These are phyloP conservation scores for Porites evermanni DNA, from an alignment of 92 coral and sea anemone genomes.

Conservation along the genomic window DNA sequence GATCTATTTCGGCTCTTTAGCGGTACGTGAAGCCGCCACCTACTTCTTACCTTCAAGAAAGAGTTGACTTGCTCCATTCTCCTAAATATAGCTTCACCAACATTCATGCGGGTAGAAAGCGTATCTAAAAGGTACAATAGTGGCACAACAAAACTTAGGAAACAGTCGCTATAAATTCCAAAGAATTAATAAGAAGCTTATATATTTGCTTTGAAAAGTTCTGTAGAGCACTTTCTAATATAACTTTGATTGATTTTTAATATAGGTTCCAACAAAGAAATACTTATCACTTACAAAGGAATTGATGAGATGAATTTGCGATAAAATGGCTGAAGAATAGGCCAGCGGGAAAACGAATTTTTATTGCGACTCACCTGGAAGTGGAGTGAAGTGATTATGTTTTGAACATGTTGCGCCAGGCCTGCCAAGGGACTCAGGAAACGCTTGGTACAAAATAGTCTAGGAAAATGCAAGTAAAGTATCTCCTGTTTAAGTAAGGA, in stretches of 20 bases:
- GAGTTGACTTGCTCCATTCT: conserved; percentile 49
- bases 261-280: too few species aligned
- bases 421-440: conserved; percentile 14
- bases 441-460: conserved; percentile 29
- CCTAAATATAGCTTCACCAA: conserved; percentile 36
- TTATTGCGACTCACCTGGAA: conserved; percentile 12
- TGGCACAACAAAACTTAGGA: too few species aligned
- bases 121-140: conserved; percentile 1
- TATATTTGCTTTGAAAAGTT: too few species aligned
- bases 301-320: not conserved
- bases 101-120: conserved; percentile 2
- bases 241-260: too few species aligned
- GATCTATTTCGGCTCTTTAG: too few species aligned
- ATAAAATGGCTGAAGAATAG: not conserved
- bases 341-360: not conserved
- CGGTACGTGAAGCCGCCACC: not conserved
- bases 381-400: conserved; percentile 4
- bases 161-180: too few species aligned
- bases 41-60: conserved; percentile 27
- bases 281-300: too few species aligned
- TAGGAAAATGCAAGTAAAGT: not conserved
- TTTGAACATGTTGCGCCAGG: not conserved
- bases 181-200: too few species aligned
- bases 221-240: too few species aligned
- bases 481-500: too few species aligned